Evolutionary conservation across 2,797 vertebrate genomes (phyloP).

Genomic region (Ispidina lecontei): DNA sequence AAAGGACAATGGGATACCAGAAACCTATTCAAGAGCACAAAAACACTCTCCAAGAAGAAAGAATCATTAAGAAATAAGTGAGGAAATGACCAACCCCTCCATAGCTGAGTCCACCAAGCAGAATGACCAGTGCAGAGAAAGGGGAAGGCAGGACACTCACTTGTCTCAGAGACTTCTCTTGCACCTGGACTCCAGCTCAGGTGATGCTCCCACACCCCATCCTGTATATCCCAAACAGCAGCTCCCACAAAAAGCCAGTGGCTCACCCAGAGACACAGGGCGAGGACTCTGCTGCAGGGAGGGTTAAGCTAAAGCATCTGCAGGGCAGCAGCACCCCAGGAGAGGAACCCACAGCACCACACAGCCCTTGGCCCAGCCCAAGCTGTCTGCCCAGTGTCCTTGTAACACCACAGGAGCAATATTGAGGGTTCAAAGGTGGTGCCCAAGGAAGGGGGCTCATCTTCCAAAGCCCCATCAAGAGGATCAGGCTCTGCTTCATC

Average conservation of each 20-base stretch:
- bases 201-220: not conserved
- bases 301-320: not conserved
- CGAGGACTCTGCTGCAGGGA: not conserved
- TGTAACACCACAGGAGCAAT: not conserved
- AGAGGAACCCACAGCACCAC: not conserved
- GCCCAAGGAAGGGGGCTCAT: not conserved
- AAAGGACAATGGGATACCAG: conserved; percentile 8
- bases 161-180: not conserved
- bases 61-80: not conserved
- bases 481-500: not conserved
- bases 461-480: not conserved
- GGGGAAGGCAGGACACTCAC: not conserved
- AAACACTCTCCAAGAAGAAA: not conserved
- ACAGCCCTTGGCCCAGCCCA: not conserved
- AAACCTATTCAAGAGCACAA: conserved; percentile 20
- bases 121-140: not conserved
- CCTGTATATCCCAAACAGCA: not conserved
- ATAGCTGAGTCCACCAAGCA: not conserved
- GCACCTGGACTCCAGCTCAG: not conserved
- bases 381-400: not conserved
- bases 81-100: not conserved
- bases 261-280: not conserved
- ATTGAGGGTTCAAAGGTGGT: not conserved
- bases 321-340: not conserved
- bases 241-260: not conserved